Evolutionary conservation across 2,113 vertebrate genomes (phyloP), one percentile per base, ranked within the genome.

Genomic region (Lucifuga dentata): DNA sequence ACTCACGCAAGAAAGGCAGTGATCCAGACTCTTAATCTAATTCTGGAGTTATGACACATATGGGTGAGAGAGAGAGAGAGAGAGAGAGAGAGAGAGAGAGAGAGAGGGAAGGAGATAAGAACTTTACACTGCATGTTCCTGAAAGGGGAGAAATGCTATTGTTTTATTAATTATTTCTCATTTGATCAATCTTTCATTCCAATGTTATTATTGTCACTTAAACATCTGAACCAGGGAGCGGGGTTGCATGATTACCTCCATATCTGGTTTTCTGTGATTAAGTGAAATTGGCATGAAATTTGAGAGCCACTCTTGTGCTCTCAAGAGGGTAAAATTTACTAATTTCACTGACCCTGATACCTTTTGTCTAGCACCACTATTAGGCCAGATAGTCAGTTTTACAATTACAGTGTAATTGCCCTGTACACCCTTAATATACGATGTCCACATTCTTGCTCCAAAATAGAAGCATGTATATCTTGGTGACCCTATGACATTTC

Each of bases 31-130:
- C 44, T 48, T 59, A 29, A 46, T 84, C 80, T 86, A 65, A 71
- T 70, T 85, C 61, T 64, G 65, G 61, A 65, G 44, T 65, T 46
- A 33, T 80, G 79, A 74, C 77, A 80, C 57, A 73, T 40, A 63
- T 50, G 69, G 50, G 66, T 63, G 60, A 68, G 61, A 44, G 75
- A 24, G 16, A 35, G 36, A 39, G 52, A 23, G 39, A 20, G 43
- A 60, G 29, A 20, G 21, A n/a, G 17, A n/a, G 17, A 35, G 35
- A 56, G n/a, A n/a, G n/a, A n/a, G n/a, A n/a, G n/a, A n/a, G n/a
- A n/a, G n/a, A n/a, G n/a, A n/a, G n/a, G n/a, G n/a, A n/a, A n/a
- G n/a, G n/a, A n/a, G n/a, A n/a, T n/a, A n/a, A n/a, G n/a, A n/a
- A n/a, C n/a, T 75, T 78, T 63, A 24, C 52, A 13, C 35, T 21